Percentiles rank a stretch among this genome's conserved stretches.
Evolutionary conservation across 2,888 invertebrate genomes (phyloP).

Genomic region (Tridacna gigas): DNA sequence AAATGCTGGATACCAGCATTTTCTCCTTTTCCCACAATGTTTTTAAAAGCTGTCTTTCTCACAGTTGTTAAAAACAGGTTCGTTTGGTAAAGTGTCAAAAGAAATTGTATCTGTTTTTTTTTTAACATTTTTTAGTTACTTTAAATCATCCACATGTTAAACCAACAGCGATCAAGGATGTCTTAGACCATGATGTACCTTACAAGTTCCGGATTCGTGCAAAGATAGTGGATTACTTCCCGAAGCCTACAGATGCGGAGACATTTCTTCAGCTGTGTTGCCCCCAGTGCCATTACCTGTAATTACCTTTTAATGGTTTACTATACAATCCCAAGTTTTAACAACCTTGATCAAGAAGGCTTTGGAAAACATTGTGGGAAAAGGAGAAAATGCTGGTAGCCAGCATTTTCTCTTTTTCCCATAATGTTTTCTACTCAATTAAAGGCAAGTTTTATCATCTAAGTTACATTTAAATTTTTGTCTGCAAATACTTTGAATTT

Average conservation of each 20-base stretch:
- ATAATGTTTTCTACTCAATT: neutral
- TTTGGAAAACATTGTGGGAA: slow-evolving; percentile 5
- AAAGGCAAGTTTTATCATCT: no score
- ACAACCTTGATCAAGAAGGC: neutral
- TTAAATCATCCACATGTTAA: slow-evolving; percentile 68
- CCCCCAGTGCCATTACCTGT: slow-evolving; percentile 69
- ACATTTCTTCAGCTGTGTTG: slow-evolving; percentile 69
- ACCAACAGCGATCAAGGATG: slow-evolving; percentile 56
- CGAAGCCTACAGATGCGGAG: slow-evolving; percentile 44
- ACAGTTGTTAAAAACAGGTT: no score
- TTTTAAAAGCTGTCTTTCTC: no score
- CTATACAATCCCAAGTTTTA: neutral
- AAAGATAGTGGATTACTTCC: slow-evolving; percentile 66
- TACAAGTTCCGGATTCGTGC: slow-evolving; percentile 71
- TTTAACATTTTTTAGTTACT: slow-evolving; percentile 61
- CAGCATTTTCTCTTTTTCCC: neutral
- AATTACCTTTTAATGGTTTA: slow-evolving; percentile 41
- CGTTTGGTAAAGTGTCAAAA: no score
- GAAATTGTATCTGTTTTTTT: no score
- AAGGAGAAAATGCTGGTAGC: neutral
- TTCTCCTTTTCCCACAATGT: no score
- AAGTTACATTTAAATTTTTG: no score
- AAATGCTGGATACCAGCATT: no score
- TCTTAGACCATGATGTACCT: slow-evolving; percentile 65
- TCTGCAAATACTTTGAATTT: no score